A percentile compares a stretch with the other conserved stretches of the same genome.
Evolutionary conservation across 1,140 invertebrate species (phyloP).

Genomic region (Kradibia gibbosae): DNA sequence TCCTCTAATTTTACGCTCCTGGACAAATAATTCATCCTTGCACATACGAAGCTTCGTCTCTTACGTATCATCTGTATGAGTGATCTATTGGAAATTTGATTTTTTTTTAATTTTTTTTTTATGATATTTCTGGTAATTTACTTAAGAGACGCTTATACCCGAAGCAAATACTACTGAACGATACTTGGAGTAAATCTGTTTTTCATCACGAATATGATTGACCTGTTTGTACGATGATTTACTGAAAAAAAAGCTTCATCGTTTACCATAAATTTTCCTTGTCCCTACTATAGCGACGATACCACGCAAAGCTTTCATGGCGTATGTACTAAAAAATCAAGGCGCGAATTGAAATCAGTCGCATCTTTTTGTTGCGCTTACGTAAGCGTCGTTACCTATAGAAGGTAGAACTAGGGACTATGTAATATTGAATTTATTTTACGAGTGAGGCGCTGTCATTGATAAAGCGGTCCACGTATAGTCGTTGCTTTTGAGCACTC

Average conservation of each 20-base stretch:
- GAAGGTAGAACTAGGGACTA: not conserved
- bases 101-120: no score
- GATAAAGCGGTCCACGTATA: constrained; percentile 22
- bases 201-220: no score
- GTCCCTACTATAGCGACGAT: not conserved
- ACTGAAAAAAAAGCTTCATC: no score
- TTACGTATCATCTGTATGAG: not conserved
- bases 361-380: not conserved
- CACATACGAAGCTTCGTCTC: not conserved
- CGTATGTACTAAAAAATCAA: not conserved
- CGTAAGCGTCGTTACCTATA: not conserved
- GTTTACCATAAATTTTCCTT: not conserved
- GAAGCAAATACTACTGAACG: not conserved
- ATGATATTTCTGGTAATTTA: no score
- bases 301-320: not conserved
- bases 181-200: no score
- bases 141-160: no score
- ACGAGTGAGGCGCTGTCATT: constrained; percentile 28
- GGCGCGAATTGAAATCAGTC: constrained; percentile 12
- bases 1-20: not conserved
- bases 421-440: constrained; percentile 38
- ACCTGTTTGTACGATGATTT: no score
- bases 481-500: constrained; percentile 7
- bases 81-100: constrained; percentile 10
- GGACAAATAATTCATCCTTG: not conserved